Percentiles rank a stretch among this genome's conserved stretches.
These are phyloP conservation scores for Fukomys damarensis DNA, from an alignment of 2,113 vertebrate species.

Conservation along the genomic window DNA sequence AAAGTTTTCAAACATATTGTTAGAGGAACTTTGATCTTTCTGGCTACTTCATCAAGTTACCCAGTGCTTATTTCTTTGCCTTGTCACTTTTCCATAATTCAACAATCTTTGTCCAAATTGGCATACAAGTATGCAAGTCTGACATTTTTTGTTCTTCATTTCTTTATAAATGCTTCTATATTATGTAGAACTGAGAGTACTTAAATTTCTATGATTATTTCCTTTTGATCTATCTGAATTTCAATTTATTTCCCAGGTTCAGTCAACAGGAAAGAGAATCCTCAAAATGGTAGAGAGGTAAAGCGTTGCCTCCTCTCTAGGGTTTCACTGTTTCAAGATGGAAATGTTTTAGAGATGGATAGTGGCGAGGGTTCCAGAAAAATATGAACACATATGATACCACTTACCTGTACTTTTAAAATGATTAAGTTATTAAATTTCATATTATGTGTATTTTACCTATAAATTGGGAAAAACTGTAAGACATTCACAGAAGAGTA, in stretches of 20 bases:
- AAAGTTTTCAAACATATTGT: background rate
- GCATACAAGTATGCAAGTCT: too few species aligned
- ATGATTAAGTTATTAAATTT: background rate
- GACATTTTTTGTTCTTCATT: background rate
- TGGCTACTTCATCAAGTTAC: background rate
- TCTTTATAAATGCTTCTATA: background rate
- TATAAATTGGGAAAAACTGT: background rate
- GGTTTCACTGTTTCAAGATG: background rate
- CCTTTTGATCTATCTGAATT: background rate
- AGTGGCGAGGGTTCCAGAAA: background rate
- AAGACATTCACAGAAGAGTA: background rate
- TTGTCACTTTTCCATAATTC: background rate
- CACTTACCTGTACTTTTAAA: background rate
- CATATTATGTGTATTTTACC: background rate
- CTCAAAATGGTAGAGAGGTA: background rate
- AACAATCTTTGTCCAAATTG: background rate
- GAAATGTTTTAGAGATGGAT: background rate
- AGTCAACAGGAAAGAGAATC: background rate
- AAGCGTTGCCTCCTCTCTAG: too few species aligned
- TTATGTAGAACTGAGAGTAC: background rate
- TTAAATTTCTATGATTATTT: background rate
- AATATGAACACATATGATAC: background rate
- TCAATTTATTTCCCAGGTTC: background rate
- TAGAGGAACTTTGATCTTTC: background rate
- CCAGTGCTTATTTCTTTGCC: too few species aligned